These are phyloP conservation scores for Miichthys miiuy DNA, from an alignment of 2,797 vertebrate species.

Conservation along the genomic window DNA sequence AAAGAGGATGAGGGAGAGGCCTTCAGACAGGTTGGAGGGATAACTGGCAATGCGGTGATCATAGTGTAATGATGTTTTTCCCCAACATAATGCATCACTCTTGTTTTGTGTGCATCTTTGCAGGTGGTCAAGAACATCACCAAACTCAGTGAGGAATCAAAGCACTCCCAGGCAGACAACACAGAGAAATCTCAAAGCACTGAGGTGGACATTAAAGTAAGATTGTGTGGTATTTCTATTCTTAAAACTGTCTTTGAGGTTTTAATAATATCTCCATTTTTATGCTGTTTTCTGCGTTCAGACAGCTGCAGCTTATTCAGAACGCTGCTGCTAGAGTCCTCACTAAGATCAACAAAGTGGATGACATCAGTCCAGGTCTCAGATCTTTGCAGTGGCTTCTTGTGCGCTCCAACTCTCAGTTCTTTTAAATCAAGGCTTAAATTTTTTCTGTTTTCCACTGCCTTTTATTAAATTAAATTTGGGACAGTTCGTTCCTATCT, in stretches of 20 bases:
- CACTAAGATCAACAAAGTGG: conserved; percentile 70
- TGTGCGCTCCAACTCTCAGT: conserved; percentile 48
- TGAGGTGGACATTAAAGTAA: conserved; percentile 89
- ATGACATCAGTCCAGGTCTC: conserved; percentile 78
- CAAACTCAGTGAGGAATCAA: conserved; percentile 87
- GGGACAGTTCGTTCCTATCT: conserved; percentile 25
- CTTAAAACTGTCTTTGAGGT: conserved; percentile 23
- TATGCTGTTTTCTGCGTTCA: conserved; percentile 74
- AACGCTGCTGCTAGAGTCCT: conserved; percentile 73
- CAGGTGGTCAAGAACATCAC: conserved; percentile 89
- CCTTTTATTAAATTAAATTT: conserved; percentile 58
- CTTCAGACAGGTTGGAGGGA: conserved; percentile 84
- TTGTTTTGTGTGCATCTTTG: conserved; percentile 19
- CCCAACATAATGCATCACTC: not conserved
- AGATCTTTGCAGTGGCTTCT: conserved; percentile 69
- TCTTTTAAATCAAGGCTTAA: conserved; percentile 61
- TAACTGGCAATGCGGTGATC: not conserved
- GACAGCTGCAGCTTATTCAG: conserved; percentile 73
- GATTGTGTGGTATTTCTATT: not conserved
- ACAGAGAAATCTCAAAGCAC: conserved; percentile 89
- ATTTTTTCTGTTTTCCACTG: conserved; percentile 57
- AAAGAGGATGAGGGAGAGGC: conserved; percentile 86
- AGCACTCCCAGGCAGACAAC: conserved; percentile 85
- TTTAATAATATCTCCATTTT: conserved; percentile 56
- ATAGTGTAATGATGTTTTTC: not conserved